Percentiles rank a stretch among this genome's conserved stretches.
Evolutionary conservation across 2,888 invertebrate genomes (phyloP).

Genomic region (Gerris lacustris): DNA sequence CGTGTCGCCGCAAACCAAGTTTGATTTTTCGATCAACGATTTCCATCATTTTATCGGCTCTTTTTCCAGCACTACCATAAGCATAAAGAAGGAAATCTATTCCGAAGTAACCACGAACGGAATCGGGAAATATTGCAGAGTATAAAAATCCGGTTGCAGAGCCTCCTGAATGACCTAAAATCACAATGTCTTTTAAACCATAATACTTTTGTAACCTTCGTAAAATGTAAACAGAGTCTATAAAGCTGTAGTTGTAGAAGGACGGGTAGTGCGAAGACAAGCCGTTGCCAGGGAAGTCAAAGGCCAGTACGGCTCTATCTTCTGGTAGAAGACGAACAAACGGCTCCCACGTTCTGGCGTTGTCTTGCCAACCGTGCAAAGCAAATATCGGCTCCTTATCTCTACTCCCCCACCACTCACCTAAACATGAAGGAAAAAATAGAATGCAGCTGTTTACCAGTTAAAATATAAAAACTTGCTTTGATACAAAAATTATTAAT

Average conservation of each 20-base stretch:
- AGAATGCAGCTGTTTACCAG: background rate
- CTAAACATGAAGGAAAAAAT: slow-evolving; percentile 30
- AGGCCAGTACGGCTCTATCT: slow-evolving; percentile 42
- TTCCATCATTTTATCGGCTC: slow-evolving; percentile 13
- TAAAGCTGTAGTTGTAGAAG: slow-evolving; percentile 20
- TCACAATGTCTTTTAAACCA: slow-evolving; percentile 57
- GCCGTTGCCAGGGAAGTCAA: slow-evolving; percentile 62
- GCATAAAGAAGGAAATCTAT: slow-evolving; percentile 41
- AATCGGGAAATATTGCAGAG: slow-evolving; percentile 60
- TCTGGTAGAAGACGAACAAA: slow-evolving; percentile 49
- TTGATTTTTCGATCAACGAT: slow-evolving; percentile 21
- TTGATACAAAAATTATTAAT: too few relatives aligned
- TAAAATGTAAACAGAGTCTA: slow-evolving; percentile 34
- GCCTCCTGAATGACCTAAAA: slow-evolving; percentile 68
- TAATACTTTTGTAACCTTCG: slow-evolving; percentile 61
- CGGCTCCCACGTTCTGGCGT: slow-evolving; percentile 62
- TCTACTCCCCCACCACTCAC: slow-evolving; percentile 56
- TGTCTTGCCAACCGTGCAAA: slow-evolving; percentile 71
- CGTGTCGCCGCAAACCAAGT: slow-evolving; percentile 20
- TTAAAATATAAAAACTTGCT: too few relatives aligned
- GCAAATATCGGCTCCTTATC: slow-evolving; percentile 53
- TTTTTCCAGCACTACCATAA: slow-evolving; percentile 15
- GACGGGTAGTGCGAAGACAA: slow-evolving; percentile 52
- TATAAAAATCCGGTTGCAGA: slow-evolving; percentile 70
- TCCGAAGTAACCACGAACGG: slow-evolving; percentile 55